Conservation (phyloP, 1,140 invertebrate species). For the Tetramorium simillimum region DNA sequence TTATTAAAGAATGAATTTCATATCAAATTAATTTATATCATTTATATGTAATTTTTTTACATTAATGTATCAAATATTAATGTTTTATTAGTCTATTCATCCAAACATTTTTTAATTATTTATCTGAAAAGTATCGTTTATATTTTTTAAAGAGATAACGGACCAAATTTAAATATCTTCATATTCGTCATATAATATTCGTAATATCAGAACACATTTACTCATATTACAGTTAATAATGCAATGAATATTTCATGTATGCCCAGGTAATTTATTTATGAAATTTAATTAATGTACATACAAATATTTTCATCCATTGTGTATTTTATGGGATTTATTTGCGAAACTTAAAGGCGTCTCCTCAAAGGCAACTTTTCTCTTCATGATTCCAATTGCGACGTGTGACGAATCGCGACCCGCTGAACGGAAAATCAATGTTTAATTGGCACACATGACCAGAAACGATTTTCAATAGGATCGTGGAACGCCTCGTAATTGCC, state of each 20-base stretch:
- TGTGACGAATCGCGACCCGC: neutral
- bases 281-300: neutral
- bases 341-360: neutral
- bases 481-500: constrained; percentile 32
- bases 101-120: neutral
- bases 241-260: constrained; percentile 5
- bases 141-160: neutral
- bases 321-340: neutral
- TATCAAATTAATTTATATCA: neutral
- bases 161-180: neutral
- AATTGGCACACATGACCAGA: constrained; percentile 41
- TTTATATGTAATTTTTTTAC: neutral
- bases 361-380: neutral
- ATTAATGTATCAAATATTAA: neutral
- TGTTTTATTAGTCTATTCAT: neutral
- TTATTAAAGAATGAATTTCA: neutral
- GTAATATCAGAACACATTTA: neutral
- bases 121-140: neutral
- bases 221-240: neutral
- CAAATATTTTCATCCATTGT: neutral
- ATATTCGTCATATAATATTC: neutral
- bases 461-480: constrained; percentile 48
- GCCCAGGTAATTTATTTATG: neutral
- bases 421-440: constrained; percentile 49
- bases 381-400: neutral